Conservation (phyloP, 1,140 invertebrate genomes). For the Dendroctonus ponderosae region DNA sequence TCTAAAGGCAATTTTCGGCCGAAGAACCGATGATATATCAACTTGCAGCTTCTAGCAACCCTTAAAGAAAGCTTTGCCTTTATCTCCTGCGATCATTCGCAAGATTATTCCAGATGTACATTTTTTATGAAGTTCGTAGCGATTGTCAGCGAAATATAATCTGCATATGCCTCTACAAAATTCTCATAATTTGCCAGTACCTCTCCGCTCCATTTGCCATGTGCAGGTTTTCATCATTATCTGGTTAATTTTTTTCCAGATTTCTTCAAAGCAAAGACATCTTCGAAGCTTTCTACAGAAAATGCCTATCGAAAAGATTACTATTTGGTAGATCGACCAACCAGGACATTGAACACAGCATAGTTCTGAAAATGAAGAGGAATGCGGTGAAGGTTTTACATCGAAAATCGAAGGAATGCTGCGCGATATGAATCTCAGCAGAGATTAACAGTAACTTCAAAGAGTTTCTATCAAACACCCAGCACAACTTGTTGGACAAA, state of each 20-base stretch:
- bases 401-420: conserved; percentile 98
- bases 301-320: conserved; percentile 92
- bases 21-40: too few species aligned
- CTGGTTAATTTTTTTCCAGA: conserved; percentile 46
- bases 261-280: conserved; percentile 99
- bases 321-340: conserved; percentile 97
- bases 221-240: background rate
- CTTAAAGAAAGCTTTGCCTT: too few species aligned
- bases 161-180: too few species aligned
- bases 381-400: conserved; percentile 96
- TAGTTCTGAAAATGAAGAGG: conserved; percentile 95
- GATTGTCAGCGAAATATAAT: too few species aligned
- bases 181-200: too few species aligned
- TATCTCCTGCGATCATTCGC: too few species aligned
- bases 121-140: too few species aligned
- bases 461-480: conserved; percentile 56
- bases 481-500: conserved; percentile 60
- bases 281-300: conserved; percentile 99
- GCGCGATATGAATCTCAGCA: conserved; percentile 96
- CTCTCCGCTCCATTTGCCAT: background rate
- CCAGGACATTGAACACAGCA: conserved; percentile 97
- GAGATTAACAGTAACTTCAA: conserved; percentile 93
- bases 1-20: too few species aligned
- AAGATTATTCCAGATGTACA: too few species aligned
- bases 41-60: too few species aligned